phyloP scores from a whole-genome alignment of 2,888 invertebrate species.

The Anticlea derivata region DNA sequence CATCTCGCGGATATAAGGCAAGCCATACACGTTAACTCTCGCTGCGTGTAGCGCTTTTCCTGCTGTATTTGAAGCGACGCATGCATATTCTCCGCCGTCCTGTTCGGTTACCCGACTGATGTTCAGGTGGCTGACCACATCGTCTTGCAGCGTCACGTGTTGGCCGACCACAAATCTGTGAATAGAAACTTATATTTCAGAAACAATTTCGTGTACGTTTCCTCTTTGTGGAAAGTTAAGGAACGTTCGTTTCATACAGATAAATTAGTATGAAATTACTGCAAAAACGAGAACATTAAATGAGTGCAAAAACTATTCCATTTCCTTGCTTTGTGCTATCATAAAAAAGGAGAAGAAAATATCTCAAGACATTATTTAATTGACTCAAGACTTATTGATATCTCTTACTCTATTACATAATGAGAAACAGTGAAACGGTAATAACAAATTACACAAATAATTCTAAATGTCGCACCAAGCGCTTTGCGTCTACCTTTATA shows the following conservation, averaged over 20 bases:
- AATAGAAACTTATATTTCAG: neutral
- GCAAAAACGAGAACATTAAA: conserved; percentile 1
- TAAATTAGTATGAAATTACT: neutral
- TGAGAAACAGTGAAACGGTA: too few relatives aligned
- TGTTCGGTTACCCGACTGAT: conserved; percentile 93
- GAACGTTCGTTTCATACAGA: neutral
- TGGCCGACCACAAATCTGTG: conserved; percentile 93
- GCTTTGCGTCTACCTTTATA: too few relatives aligned
- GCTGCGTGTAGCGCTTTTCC: conserved; percentile 92
- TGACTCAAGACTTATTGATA: too few relatives aligned
- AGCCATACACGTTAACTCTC: conserved; percentile 93
- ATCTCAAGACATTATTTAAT: too few relatives aligned
- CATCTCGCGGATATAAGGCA: conserved; percentile 94
- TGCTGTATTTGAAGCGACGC: conserved; percentile 92
- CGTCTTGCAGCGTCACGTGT: conserved; percentile 95
- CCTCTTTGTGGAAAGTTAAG: neutral
- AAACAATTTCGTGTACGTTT: neutral
- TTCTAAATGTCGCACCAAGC: too few relatives aligned
- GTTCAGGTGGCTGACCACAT: conserved; percentile 96
- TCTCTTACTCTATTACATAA: too few relatives aligned
- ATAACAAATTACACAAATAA: too few relatives aligned
- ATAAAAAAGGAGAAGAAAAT: too few relatives aligned
- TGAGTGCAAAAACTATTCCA: conserved; percentile 3
- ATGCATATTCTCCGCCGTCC: conserved; percentile 95
- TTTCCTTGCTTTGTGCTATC: neutral